Conservation (phyloP, 2,888 invertebrate species). For the Trimorus sp. region DNA sequence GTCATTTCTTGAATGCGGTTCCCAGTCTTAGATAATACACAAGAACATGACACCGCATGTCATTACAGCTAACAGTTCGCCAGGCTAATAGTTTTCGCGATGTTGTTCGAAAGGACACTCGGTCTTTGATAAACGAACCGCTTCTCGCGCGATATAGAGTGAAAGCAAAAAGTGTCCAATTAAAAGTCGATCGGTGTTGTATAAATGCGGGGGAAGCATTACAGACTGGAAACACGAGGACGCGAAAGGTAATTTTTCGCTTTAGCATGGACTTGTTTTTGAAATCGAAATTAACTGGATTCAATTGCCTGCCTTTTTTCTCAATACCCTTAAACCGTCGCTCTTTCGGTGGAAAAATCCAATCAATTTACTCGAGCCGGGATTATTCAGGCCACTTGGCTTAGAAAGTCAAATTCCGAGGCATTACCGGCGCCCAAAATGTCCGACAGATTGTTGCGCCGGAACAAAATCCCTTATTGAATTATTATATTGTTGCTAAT, state of each 20-base stretch:
- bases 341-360: not conserved
- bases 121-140: slow-evolving; percentile 34
- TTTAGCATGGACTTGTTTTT: not conserved
- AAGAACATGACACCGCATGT: slow-evolving; percentile 60
- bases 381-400: not conserved
- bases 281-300: not conserved
- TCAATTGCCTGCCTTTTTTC: not conserved
- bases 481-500: not conserved
- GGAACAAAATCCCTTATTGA: not conserved
- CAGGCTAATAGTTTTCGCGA: slow-evolving; percentile 44
- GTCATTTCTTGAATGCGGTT: slow-evolving; percentile 34
- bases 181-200: too few species aligned
- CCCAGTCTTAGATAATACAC: slow-evolving; percentile 52
- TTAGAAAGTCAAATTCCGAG: not conserved
- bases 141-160: slow-evolving; percentile 7
- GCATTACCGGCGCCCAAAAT: not conserved
- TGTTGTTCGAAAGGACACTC: slow-evolving; percentile 38
- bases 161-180: not conserved
- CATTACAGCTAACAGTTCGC: slow-evolving; percentile 50
- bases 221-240: slow-evolving; percentile 38
- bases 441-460: not conserved
- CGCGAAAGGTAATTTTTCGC: slow-evolving; percentile 37
- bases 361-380: not conserved
- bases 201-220: slow-evolving; percentile 50
- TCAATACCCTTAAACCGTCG: not conserved